Evolutionary conservation across 30 jellyfish, hydroid and myxozoan genomes (phyloP), one percentile per base, ranked within the genome.

Genomic region (Nemopilema nomurai): DNA sequence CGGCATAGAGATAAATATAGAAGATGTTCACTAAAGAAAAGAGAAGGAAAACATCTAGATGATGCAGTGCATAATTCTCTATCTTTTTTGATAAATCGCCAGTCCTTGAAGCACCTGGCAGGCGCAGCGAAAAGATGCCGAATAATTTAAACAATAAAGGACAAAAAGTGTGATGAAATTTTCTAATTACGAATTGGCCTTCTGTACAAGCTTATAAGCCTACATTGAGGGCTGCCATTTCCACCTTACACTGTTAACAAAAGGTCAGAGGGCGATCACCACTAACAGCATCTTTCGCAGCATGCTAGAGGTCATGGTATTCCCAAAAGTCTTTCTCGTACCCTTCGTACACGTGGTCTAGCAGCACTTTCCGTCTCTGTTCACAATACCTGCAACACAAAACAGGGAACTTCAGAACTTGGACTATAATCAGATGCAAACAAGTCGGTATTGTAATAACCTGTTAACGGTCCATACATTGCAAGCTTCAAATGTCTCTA

Each of bases 241-340:
- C 57, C 6, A 41, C n/a, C n/a, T n/a, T n/a, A n/a, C 13, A 13
- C 6, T 41, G 57, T 41, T 41, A 3, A 41, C 57, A 41, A 41
- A 41, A 13, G 9, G 13, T 41, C 57, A 41, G 57, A 41, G 9
- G 57, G 13, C 13, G 9, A 41, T 13, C 13, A 13, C 57, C 57
- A 41, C 13, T 41, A 6, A 41, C 6, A 41, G 57, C 7, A 26
- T 23, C 20, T 28, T 70, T 16, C 21, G 9, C 22, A 1, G 25
- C 18, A 18, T 67, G 22, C 63, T 62, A 84, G 28, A 57, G 85
- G 18, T 91, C 98, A 0, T 83, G 94, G 85, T 93, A 89, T n/a
- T 93, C 98, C 98, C 98, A 93, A 76, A 93, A 77, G 81, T 93
- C 97, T 26, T 71, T 88, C 41, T 93, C 98, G 87, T 93, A 93